Evolutionary conservation across 2,113 vertebrate genomes (phyloP), one percentile per base, ranked within the genome.

Genomic region (Corvus cornix): DNA sequence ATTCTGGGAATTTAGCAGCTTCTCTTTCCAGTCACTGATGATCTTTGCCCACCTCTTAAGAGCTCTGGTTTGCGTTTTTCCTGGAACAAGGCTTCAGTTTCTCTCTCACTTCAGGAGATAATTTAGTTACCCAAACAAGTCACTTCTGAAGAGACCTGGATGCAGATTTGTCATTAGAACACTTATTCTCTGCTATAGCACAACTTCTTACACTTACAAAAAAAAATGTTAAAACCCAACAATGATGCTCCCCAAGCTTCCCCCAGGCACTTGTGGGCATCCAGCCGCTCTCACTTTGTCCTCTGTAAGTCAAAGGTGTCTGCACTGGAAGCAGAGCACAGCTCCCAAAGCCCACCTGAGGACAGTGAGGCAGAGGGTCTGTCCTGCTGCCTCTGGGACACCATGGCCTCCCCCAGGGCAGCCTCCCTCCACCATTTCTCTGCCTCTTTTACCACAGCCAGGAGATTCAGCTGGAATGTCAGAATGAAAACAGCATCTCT

Each of bases 1-100:
- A 55, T 94, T 90, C 93, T 59, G 87, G 84, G 90, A 94, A 95
- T 63, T 23, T 6, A 82, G 43, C 15, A 43, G 78, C 62, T 89
- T 60, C 84, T 53, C 33, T 7, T 95, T 94, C 89, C 91, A 84
- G 93, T 41, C 87, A 91, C 28, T 55, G 82, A 53, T 0, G 2
- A 35, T 37, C 79, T 55, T 7, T 83, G 55, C 41, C 55, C 67
- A 41, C 9, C 78, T 84, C 72, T 78, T 33, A 48, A 62, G 74
- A 76, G 78, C 63, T 49, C 41, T 35, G 58, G 2, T 73, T 48
- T 83, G 33, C 8, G 20, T 46, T 77, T 68, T 55, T 43, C 85
- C 84, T 39, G 74, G 91, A 82, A 80, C 8, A 56, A 60, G 62
- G 37, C 30, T 56, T 67, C 62, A 14, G 58, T 11, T 21, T 23